Evolutionary conservation across 2,113 vertebrate genomes (phyloP).

Genomic region (Acrocephalus kingi): DNA sequence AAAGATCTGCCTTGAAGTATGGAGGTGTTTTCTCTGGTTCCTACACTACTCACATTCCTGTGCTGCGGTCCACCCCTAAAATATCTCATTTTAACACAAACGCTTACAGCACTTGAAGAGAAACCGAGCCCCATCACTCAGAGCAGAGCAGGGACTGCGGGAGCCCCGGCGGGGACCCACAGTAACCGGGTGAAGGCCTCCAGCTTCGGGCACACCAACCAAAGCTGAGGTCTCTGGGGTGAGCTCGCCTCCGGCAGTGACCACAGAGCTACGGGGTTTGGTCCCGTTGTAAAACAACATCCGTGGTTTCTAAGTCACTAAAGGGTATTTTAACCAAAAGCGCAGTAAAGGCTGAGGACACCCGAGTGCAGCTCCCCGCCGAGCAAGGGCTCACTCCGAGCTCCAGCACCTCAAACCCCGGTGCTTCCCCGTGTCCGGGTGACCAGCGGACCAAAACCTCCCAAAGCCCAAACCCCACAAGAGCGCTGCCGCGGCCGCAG

Average conservation of each 20-base stretch:
- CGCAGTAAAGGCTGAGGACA: background rate
- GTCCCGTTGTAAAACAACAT: fast-evolving
- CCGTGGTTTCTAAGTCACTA: fast-evolving
- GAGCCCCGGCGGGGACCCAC: fast-evolving
- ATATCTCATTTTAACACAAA: background rate
- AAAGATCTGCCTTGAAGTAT: background rate
- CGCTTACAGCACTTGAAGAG: fast-evolving
- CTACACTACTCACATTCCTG: background rate
- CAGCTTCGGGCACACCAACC: fast-evolving
- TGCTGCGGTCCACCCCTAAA: background rate
- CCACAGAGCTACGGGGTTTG: background rate
- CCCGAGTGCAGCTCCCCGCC: fast-evolving
- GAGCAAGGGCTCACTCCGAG: fast-evolving
- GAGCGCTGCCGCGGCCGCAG: background rate
- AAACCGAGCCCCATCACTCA: fast-evolving
- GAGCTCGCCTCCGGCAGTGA: fast-evolving
- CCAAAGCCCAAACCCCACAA: fast-evolving
- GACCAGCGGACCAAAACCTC: background rate
- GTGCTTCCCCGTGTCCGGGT: fast-evolving
- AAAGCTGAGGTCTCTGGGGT: background rate
- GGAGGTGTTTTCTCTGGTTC: background rate
- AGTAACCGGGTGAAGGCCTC: fast-evolving
- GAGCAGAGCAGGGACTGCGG: fast-evolving
- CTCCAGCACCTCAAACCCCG: background rate
- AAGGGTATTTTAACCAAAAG: background rate